Evolutionary conservation across 2,113 vertebrate species (phyloP).

Genomic region (Paracanthobrama guichenoti): DNA sequence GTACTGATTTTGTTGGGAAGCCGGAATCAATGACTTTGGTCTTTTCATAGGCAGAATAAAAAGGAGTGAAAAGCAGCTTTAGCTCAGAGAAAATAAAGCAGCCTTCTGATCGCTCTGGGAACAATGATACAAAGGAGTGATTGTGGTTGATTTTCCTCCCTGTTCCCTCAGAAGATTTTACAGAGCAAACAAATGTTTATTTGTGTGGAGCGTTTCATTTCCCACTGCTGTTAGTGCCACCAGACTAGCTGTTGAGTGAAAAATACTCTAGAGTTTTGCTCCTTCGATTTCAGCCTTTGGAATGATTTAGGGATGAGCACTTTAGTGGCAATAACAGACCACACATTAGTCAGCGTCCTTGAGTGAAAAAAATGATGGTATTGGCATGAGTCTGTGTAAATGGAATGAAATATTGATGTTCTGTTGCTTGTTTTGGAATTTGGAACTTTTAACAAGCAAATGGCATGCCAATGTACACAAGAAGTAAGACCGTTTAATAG

Average conservation of each 20-base stretch:
- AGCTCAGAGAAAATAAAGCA: conserved; percentile 52
- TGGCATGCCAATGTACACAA: background rate
- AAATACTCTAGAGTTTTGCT: conserved; percentile 13
- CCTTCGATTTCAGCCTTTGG: conserved; percentile 23
- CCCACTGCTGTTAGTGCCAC: conserved; percentile 39
- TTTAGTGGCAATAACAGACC: background rate
- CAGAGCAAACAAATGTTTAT: conserved; percentile 55
- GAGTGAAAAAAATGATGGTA: background rate
- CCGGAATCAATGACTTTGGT: conserved; percentile 58
- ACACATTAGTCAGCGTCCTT: background rate
- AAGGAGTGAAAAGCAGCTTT: conserved; percentile 48
- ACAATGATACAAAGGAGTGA: conserved; percentile 54
- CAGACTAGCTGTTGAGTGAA: conserved; percentile 26
- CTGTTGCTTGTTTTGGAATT: conserved; percentile 19
- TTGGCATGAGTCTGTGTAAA: conserved; percentile 16
- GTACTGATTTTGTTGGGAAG: conserved; percentile 45
- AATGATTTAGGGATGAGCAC: conserved; percentile 9
- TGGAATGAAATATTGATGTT: conserved; percentile 22
- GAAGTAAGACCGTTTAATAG: background rate
- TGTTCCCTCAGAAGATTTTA: conserved; percentile 48
- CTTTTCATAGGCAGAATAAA: conserved; percentile 44
- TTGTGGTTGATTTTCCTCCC: conserved; percentile 47
- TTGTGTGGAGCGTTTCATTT: conserved; percentile 53
- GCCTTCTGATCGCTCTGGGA: conserved; percentile 46
- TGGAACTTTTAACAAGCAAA: conserved; percentile 6